Percentiles rank a stretch among this genome's conserved stretches.
Conservation (phyloP, 2,888 invertebrate genomes). For the Adelphocoris suturalis region DNA sequence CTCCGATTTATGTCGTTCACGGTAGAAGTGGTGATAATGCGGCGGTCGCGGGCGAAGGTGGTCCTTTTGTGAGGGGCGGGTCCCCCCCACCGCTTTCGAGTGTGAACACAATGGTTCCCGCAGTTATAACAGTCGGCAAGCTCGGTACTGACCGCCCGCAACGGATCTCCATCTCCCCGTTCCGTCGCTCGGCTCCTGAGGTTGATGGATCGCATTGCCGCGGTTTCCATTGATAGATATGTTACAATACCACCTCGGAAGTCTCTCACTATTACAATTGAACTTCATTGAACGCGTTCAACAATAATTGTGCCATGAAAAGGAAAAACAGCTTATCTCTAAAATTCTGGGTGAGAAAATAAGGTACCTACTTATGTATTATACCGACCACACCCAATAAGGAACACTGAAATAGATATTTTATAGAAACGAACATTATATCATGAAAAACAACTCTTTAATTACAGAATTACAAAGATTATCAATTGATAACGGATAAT, state of each 20-base stretch:
- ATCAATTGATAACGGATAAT: no score
- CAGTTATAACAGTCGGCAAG: constrained; percentile 22
- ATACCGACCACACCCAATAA: no score
- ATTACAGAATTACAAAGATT: no score
- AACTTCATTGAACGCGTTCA: no score
- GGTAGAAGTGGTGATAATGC: constrained; percentile 60
- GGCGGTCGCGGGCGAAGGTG: constrained; percentile 50
- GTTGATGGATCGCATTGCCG: constrained; percentile 4
- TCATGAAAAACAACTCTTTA: no score
- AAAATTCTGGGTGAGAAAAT: no score
- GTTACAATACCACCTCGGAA: background rate
- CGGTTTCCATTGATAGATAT: constrained; percentile 10
- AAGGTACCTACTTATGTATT: no score
- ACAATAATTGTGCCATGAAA: no score
- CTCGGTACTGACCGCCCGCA: constrained; percentile 15
- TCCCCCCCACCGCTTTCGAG: background rate
- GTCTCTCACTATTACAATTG: background rate
- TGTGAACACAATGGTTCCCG: constrained; percentile 26
- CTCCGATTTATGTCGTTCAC: constrained; percentile 51
- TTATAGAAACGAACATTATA: no score
- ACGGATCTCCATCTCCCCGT: background rate
- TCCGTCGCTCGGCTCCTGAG: background rate
- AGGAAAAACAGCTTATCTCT: no score
- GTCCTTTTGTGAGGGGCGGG: constrained; percentile 49
- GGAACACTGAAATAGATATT: no score